Evolutionary conservation across 2,888 invertebrate species (phyloP).

Genomic region (Dryocosmus kuriphilus): DNA sequence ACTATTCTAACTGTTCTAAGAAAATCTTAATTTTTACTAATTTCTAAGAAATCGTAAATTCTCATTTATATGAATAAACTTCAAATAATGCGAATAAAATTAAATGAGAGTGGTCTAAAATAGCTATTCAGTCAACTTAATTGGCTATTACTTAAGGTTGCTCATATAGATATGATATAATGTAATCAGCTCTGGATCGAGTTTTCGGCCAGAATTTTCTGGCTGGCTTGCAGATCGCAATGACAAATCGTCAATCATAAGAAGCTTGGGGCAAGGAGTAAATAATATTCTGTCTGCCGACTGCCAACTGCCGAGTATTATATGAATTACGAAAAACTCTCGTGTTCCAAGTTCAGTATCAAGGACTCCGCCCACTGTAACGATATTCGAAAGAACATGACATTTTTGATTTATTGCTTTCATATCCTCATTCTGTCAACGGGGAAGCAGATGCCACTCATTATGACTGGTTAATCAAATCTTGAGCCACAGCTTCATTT

Average conservation of each 20-base stretch:
- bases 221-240: background rate
- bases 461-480: background rate
- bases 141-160: background rate
- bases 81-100: constrained; percentile 11
- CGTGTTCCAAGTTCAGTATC: constrained; percentile 51
- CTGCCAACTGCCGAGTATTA: constrained; percentile 20
- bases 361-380: constrained; percentile 44
- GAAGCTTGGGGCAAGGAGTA: background rate
- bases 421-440: constrained; percentile 23
- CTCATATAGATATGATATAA: background rate
- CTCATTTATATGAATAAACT: constrained; percentile 6
- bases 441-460: constrained; percentile 7
- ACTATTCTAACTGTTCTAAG: background rate
- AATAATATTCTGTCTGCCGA: constrained; percentile 9
- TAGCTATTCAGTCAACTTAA: background rate
- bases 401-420: constrained; percentile 10
- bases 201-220: constrained; percentile 18
- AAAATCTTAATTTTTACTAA: background rate
- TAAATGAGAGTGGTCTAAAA: background rate
- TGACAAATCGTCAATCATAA: background rate
- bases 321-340: constrained; percentile 13
- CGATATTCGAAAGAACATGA: constrained; percentile 14
- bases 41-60: background rate
- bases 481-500: constrained; percentile 4
- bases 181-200: constrained; percentile 9